A percentile compares a stretch with the other conserved stretches of the same genome.
Evolutionary conservation across 2,797 vertebrate species (phyloP).

Genomic region (Labroides dimidiatus): DNA sequence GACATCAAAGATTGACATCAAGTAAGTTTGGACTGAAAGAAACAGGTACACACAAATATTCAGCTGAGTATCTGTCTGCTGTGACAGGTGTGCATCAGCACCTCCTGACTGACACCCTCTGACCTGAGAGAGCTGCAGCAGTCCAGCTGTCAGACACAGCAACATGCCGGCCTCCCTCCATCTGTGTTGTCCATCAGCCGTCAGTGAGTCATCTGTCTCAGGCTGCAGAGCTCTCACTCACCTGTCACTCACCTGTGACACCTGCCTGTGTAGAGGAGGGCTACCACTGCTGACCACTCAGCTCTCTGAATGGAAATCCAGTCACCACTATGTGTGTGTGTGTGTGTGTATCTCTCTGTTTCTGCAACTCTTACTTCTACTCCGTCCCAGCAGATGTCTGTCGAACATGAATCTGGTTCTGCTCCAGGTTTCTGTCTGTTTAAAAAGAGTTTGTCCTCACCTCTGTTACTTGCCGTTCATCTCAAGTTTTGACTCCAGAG

Average conservation of each 20-base stretch:
- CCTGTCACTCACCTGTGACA: constrained; percentile 2
- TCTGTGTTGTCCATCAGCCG: neutral
- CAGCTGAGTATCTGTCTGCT: no score
- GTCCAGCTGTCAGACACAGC: neutral
- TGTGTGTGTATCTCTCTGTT: neutral
- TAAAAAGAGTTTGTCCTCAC: no score
- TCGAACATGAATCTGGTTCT: no score
- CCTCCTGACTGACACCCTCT: neutral
- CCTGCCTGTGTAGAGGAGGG: neutral
- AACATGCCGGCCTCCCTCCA: neutral
- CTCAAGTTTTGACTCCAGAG: no score
- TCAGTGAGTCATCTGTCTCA: neutral
- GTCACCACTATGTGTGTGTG: neutral
- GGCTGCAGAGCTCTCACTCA: neutral
- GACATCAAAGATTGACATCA: no score
- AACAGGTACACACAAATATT: no score
- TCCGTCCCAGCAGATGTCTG: no score
- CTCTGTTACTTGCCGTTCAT: no score
- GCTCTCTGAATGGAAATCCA: neutral
- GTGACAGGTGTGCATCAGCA: neutral
- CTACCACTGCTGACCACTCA: neutral
- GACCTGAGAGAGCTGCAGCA: neutral
- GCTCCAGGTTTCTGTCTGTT: no score
- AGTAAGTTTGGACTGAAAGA: no score
- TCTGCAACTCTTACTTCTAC: no score